Percentiles rank a stretch among this genome's conserved stretches.
These are phyloP conservation scores for Periophthalmus modestus DNA, from an alignment of 2,113 vertebrate species.

Conservation along the genomic window DNA sequence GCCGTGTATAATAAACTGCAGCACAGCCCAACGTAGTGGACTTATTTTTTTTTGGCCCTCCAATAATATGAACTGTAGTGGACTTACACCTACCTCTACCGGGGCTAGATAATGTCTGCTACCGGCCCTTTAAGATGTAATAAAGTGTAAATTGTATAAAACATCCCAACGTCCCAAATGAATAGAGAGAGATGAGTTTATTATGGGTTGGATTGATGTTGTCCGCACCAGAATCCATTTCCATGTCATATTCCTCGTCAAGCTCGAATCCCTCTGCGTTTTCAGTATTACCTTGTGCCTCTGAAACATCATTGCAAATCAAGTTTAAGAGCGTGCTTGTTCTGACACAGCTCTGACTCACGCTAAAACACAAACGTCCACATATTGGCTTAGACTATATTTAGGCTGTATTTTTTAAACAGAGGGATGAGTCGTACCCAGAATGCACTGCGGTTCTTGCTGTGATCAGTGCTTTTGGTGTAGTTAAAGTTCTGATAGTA, in stretches of 20 bases:
- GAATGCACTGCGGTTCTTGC: not conserved
- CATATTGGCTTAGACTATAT: slow-evolving; percentile 1
- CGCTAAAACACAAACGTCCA: not conserved
- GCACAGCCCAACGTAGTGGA: not conserved
- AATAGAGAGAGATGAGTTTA: not conserved
- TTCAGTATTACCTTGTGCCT: not conserved
- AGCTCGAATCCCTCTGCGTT: not conserved
- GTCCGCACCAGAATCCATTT: not conserved
- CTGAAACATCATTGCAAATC: slow-evolving; percentile 1
- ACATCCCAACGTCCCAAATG: not conserved
- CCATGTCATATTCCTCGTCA: not conserved
- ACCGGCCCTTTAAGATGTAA: too few species aligned
- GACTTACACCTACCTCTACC: too few species aligned
- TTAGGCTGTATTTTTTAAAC: not conserved
- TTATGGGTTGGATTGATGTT: not conserved
- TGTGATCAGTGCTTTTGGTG: not conserved
- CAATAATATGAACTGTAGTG: too few species aligned
- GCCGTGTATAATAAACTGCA: not conserved
- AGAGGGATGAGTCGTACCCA: not conserved
- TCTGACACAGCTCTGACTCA: slow-evolving; percentile 13
- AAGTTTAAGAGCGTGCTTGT: not conserved
- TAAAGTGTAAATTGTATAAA: not conserved
- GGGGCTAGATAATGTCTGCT: too few species aligned
- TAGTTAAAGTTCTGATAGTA: not conserved
- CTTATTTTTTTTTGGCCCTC: too few species aligned